These are phyloP conservation scores for Labeo calbasu DNA, from an alignment of 2,797 vertebrate species.

Conservation along the genomic window DNA sequence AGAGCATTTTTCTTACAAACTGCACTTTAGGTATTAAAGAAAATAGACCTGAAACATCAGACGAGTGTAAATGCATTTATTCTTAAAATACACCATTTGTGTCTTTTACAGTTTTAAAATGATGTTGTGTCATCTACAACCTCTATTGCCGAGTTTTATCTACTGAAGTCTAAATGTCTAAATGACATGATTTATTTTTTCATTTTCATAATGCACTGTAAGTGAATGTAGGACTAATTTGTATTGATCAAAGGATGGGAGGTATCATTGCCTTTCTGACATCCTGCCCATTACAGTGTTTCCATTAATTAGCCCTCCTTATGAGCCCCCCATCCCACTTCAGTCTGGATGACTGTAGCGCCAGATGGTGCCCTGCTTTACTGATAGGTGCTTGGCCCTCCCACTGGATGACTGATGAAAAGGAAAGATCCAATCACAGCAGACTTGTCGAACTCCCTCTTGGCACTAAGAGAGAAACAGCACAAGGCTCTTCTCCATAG, in stretches of 20 bases:
- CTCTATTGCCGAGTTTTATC: background rate
- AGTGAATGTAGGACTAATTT: slow-evolving; percentile 23
- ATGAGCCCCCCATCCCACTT: slow-evolving; percentile 29
- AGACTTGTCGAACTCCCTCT: slow-evolving; percentile 20
- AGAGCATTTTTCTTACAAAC: background rate
- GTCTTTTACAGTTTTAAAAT: background rate
- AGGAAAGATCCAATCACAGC: slow-evolving; percentile 41
- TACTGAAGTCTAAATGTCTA: background rate
- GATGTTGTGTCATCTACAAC: background rate
- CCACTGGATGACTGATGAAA: slow-evolving; percentile 17
- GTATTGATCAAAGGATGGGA: slow-evolving; percentile 33
- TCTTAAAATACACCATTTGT: background rate
- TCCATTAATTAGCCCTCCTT: slow-evolving; percentile 45
- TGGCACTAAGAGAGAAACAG: slow-evolving; percentile 14
- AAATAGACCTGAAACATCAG: background rate
- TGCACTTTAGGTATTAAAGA: background rate
- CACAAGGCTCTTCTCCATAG: slow-evolving; percentile 12
- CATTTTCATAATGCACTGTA: background rate
- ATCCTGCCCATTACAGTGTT: slow-evolving; percentile 21
- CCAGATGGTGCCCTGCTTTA: slow-evolving; percentile 52
- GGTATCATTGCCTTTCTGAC: slow-evolving; percentile 2
- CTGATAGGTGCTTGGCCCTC: slow-evolving; percentile 13
- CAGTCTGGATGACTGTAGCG: slow-evolving; percentile 11
- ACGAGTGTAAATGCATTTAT: background rate
- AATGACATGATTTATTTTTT: background rate